Conservation (phyloP, 2,797 vertebrate genomes). For the Rhinoraja longicauda region DNA sequence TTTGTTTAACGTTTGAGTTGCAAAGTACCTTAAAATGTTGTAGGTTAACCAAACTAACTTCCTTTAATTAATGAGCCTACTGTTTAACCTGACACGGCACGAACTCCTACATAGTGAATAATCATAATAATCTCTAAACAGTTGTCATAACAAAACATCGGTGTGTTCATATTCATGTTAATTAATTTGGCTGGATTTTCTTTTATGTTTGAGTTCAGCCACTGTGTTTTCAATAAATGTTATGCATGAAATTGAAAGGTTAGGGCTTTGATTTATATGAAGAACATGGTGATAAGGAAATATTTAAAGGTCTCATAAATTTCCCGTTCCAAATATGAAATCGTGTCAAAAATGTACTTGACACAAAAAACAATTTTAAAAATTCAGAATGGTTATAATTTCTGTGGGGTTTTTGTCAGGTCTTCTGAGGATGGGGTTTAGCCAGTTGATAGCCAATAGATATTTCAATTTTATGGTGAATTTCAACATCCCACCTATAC, state of each 20-base stretch:
- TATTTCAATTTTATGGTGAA: too few relatives aligned
- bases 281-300: neutral
- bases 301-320: neutral
- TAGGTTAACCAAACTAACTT: neutral
- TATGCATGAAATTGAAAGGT: neutral
- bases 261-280: neutral
- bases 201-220: neutral
- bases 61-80: neutral
- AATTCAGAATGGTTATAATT: neutral
- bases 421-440: neutral
- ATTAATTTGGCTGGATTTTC: neutral
- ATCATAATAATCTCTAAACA: neutral
- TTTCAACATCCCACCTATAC: too few relatives aligned
- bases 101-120: neutral
- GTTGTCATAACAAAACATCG: conserved; percentile 13
- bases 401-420: neutral
- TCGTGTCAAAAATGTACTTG: neutral
- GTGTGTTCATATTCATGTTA: neutral
- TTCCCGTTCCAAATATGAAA: neutral
- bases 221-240: neutral
- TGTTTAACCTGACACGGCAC: neutral
- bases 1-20: too few relatives aligned
- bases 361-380: neutral
- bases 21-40: neutral
- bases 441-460: neutral